These are phyloP conservation scores for Cinclus cinclus DNA, from an alignment of 2,113 vertebrate genomes.

Conservation along the genomic window DNA sequence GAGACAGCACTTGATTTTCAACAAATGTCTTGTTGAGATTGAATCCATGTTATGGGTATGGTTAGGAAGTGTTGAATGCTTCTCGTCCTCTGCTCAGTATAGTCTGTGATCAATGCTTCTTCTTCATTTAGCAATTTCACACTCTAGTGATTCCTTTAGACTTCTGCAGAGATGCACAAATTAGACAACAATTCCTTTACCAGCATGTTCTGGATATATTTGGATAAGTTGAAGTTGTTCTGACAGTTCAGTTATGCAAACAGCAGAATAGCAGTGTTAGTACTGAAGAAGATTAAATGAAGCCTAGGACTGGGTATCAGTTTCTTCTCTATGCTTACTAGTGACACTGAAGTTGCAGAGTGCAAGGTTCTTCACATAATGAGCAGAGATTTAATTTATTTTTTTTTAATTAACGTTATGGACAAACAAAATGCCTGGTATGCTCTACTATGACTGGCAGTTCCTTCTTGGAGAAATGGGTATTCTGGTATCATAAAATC, in stretches of 20 bases:
- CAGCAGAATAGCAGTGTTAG: not conserved
- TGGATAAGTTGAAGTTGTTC: not conserved
- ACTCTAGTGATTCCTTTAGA: constrained; percentile 23
- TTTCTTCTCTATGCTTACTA: not conserved
- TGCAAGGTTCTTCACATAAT: not conserved
- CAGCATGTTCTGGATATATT: not conserved
- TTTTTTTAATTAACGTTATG: not conserved
- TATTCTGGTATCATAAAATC: not conserved
- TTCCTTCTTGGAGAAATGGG: not conserved
- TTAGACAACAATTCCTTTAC: not conserved
- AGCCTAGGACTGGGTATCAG: not conserved
- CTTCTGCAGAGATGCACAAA: constrained; percentile 3
- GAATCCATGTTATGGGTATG: not conserved
- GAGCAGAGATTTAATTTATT: not conserved
- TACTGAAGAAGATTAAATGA: not conserved
- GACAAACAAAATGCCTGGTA: not conserved
- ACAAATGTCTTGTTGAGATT: not conserved
- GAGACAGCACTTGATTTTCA: not conserved
- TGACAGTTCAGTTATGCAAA: constrained; percentile 29
- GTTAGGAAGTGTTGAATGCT: constrained; percentile 2
- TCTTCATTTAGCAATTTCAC: constrained; percentile 16
- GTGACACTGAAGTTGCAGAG: not conserved
- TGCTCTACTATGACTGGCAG: not conserved
- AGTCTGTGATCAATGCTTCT: not conserved
- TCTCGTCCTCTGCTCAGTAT: not conserved